A percentile compares a stretch with the other conserved stretches of the same genome.
phyloP scores from a whole-genome alignment of 1,140 invertebrate genomes.

The Meteorus sp. region DNA sequence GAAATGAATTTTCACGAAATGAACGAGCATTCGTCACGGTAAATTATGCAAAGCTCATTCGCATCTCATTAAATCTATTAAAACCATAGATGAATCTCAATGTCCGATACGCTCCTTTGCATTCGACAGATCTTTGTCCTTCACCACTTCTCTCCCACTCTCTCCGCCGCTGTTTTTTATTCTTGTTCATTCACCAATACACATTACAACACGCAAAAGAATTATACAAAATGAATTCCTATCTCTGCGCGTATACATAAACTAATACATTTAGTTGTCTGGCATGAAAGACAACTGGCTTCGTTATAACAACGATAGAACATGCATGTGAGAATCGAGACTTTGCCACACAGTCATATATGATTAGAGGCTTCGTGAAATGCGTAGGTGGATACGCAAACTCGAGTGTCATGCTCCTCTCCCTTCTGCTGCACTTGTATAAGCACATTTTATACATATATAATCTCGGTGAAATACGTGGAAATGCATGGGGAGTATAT shows the following conservation, averaged over 20 bases:
- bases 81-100: constrained; percentile 17
- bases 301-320: constrained; percentile 11
- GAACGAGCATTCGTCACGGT: too few relatives aligned
- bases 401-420: constrained; percentile 10
- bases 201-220: too few relatives aligned
- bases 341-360: constrained; percentile 3
- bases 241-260: neutral
- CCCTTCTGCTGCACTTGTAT: neutral
- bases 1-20: too few relatives aligned
- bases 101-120: constrained; percentile 8
- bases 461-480: too few relatives aligned
- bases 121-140: neutral
- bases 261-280: neutral
- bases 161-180: neutral
- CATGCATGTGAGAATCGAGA: neutral
- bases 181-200: too few relatives aligned
- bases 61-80: constrained; percentile 24
- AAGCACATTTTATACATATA: too few relatives aligned
- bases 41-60: too few relatives aligned
- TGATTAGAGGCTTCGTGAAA: constrained; percentile 20
- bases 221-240: too few relatives aligned
- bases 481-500: neutral
- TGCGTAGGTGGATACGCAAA: constrained; percentile 24
- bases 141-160: neutral
- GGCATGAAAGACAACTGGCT: constrained; percentile 4